phyloP scores from a whole-genome alignment of 2,888 invertebrate genomes.

The Gasteruption jaculator region DNA sequence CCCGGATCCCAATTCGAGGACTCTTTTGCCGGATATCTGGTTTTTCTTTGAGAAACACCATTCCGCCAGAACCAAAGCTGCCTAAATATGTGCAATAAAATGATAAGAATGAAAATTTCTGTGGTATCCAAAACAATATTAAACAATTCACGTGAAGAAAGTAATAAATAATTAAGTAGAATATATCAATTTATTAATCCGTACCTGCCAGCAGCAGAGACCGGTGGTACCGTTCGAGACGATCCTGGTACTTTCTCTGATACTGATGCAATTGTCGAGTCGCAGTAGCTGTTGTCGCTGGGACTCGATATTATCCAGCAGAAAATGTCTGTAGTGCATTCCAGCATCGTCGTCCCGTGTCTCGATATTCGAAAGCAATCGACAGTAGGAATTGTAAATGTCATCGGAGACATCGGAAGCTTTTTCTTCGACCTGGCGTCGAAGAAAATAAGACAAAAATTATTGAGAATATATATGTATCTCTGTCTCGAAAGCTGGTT shows the following conservation, averaged over 20 bases:
- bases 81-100: too few relatives aligned
- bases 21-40: slow-evolving; percentile 54
- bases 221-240: slow-evolving; percentile 78
- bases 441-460: too few relatives aligned
- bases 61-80: slow-evolving; percentile 66
- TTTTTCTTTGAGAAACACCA: slow-evolving; percentile 62
- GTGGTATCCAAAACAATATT: too few relatives aligned
- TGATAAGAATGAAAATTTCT: too few relatives aligned
- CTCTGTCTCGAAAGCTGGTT: not conserved
- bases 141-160: not conserved
- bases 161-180: too few relatives aligned
- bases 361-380: slow-evolving; percentile 55
- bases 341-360: slow-evolving; percentile 36
- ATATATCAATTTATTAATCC: too few relatives aligned
- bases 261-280: slow-evolving; percentile 55
- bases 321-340: slow-evolving; percentile 64
- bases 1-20: slow-evolving; percentile 76
- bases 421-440: slow-evolving; percentile 54
- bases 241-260: slow-evolving; percentile 68
- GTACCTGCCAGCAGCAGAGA: slow-evolving; percentile 72
- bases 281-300: too few relatives aligned
- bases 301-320: slow-evolving; percentile 47
- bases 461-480: not conserved
- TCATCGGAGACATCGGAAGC: slow-evolving; percentile 61
- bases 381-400: slow-evolving; percentile 61